These are phyloP conservation scores for Callyntrura sp. DNA, from an alignment of 2,888 invertebrate genomes.

Conservation along the genomic window DNA sequence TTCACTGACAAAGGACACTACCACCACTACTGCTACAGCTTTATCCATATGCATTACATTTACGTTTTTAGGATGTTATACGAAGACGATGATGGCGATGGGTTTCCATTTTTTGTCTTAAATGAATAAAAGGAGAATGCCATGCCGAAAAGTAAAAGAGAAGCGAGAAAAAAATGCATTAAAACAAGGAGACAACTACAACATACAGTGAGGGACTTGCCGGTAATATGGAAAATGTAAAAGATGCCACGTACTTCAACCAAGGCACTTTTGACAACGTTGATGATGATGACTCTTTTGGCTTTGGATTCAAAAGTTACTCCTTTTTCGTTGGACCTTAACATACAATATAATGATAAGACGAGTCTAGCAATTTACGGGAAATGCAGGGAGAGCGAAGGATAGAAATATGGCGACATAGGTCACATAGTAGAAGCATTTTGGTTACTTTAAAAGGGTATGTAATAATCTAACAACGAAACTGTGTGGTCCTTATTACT, in stretches of 20 bases:
- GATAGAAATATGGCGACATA: constrained; percentile 61
- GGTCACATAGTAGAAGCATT: constrained; percentile 45
- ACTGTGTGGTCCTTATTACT: neutral
- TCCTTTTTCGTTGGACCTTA: constrained; percentile 25
- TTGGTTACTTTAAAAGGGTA: constrained; percentile 37
- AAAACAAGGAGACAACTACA: constrained; percentile 26
- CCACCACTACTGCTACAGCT: no score
- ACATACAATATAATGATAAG: neutral
- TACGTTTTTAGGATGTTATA: neutral
- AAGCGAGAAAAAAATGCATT: constrained; percentile 58
- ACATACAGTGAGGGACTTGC: no score
- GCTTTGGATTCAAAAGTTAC: constrained; percentile 46
- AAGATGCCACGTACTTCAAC: constrained; percentile 25
- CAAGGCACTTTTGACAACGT: constrained; percentile 41
- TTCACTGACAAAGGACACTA: neutral
- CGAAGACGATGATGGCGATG: constrained; percentile 17
- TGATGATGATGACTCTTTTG: constrained; percentile 72
- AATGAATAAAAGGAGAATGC: constrained; percentile 27
- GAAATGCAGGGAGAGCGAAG: neutral
- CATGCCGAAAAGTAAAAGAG: no score
- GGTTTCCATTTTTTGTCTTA: constrained; percentile 28
- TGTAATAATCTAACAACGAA: constrained; percentile 50
- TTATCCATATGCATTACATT: constrained; percentile 71
- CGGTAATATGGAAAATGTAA: constrained; percentile 3
- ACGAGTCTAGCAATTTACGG: no score